These are phyloP conservation scores for Sericinus montela DNA, from an alignment of 2,888 invertebrate genomes.

Conservation along the genomic window DNA sequence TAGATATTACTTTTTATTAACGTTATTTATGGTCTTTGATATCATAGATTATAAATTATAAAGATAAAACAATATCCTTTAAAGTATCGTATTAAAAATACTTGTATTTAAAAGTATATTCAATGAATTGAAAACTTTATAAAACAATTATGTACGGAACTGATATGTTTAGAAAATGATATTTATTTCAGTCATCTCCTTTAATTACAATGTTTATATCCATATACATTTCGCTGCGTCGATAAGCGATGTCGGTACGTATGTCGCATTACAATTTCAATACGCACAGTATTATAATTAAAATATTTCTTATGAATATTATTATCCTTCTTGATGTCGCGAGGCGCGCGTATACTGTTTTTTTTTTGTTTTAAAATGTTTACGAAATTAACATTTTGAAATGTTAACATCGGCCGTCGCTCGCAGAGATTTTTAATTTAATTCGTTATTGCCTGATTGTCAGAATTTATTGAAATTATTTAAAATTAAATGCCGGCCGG, in stretches of 20 bases:
- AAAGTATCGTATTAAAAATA: too few species aligned
- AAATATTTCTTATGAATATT: constrained; percentile 53
- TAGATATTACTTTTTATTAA: too few species aligned
- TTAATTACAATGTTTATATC: constrained; percentile 22
- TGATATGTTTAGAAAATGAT: constrained; percentile 24
- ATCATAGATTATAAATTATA: too few species aligned
- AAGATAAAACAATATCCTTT: too few species aligned
- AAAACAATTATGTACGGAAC: constrained; percentile 15
- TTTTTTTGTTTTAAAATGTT: constrained; percentile 52
- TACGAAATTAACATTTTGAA: constrained; percentile 56
- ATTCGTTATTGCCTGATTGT: constrained; percentile 11
- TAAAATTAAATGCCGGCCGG: constrained; percentile 10
- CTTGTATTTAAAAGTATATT: too few species aligned
- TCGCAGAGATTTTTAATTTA: constrained; percentile 10
- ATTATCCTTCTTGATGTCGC: constrained; percentile 36
- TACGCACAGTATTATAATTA: constrained; percentile 59
- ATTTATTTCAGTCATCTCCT: constrained; percentile 36
- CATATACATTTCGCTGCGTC: constrained; percentile 20
- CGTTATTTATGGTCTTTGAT: too few species aligned
- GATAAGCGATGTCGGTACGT: constrained; percentile 12
- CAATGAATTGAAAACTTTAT: too few species aligned
- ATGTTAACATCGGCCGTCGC: constrained; percentile 29
- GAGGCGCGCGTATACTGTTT: constrained; percentile 32
- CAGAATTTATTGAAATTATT: constrained; percentile 14
- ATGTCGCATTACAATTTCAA: constrained; percentile 46